Evolutionary conservation across 2,797 vertebrate genomes (phyloP), one percentile per base, ranked within the genome.

Genomic region (Amphiprion clarkii): DNA sequence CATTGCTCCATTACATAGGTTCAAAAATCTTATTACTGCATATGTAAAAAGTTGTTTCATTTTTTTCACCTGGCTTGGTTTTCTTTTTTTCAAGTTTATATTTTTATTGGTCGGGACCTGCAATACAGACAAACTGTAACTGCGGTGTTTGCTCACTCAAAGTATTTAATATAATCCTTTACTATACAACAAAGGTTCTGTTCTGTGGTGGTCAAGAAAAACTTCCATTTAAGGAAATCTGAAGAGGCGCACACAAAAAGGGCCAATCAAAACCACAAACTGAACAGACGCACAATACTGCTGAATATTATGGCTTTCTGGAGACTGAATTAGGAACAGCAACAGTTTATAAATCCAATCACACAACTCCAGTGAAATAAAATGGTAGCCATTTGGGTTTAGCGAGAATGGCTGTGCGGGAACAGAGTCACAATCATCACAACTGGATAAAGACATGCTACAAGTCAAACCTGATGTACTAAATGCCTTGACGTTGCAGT

Each of bases 221-320:
- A 81, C 59, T 58, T 58, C 87, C 74, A 82, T 88, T 82, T 84
- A 89, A 81, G 84, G 85, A 69, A 67, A 71, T 76, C 29, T 78
- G 57, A 69, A 79, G 65, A 80, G 59, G 53, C 62, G 56, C 67
- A 76, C 25, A 33, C 46, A 63, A 67, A 60, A 74, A 76, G 31
- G 19, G 54, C 60, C 76, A 62, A 86, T 58, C 58, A 49, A 55
- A 76, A 80, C 60, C 63, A 70, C 59, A 68, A 57, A 71, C 36
- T 44, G 36, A 73, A 65, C 44, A 72, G 56, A 74, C 25, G 42
- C 21, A 73, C 69, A 63, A 48, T 60, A 42, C 58, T 11, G n/a
- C 58, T 71, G 42, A 65, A 62, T 46, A 54, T 74, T 82, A 46
- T 21, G 44, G 49, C 31, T 81, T 76, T 62, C 25, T 74, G 58